These are phyloP conservation scores for Trachymyrmex septentrionalis DNA, from an alignment of 1,140 invertebrate species.

Conservation along the genomic window DNA sequence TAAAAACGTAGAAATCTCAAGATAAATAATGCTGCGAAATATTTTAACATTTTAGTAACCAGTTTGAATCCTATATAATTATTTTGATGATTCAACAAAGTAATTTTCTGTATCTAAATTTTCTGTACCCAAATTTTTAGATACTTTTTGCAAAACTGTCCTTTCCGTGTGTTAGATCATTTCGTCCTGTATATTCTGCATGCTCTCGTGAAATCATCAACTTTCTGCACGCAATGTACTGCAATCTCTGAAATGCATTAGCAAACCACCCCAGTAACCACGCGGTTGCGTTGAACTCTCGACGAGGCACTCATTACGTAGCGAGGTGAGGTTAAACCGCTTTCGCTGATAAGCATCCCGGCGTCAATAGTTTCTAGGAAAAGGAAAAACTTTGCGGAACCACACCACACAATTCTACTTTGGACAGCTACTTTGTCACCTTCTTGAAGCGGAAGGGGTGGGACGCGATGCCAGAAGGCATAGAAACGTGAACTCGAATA, in stretches of 20 bases:
- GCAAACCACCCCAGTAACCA: conserved; percentile 18
- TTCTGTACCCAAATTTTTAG: no score
- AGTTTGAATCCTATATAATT: no score
- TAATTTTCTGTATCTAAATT: no score
- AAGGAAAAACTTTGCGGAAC: neutral
- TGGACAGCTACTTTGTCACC: conserved; percentile 64
- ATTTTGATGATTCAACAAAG: no score
- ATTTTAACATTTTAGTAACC: no score
- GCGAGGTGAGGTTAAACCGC: conserved; percentile 21
- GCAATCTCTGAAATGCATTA: conserved; percentile 6
- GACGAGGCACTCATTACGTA: conserved; percentile 25
- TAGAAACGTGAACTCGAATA: neutral
- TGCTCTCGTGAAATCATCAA: neutral
- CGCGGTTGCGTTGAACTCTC: conserved; percentile 3
- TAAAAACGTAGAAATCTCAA: no score
- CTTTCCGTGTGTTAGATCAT: neutral
- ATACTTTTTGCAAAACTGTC: no score
- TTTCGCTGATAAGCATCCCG: conserved; percentile 32
- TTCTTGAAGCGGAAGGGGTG: neutral
- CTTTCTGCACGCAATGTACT: neutral
- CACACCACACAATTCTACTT: conserved; percentile 58
- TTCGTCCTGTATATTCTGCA: neutral
- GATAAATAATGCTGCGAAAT: no score
- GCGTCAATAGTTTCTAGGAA: conserved; percentile 9
- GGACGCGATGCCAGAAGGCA: neutral